These are phyloP conservation scores for Ophraella communa DNA, from an alignment of 2,888 invertebrate species.

Conservation along the genomic window DNA sequence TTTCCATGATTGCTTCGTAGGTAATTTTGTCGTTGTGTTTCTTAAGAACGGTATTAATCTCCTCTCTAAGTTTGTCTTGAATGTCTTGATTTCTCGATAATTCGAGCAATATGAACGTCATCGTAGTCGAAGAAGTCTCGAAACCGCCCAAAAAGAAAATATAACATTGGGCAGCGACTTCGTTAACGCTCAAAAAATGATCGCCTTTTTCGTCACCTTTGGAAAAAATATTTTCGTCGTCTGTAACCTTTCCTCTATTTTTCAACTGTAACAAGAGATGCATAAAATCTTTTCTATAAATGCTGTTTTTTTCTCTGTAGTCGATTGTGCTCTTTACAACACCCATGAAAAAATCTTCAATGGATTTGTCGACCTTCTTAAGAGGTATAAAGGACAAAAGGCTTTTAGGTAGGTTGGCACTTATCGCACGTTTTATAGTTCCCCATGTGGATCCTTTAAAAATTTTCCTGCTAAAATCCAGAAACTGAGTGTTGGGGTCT, in stretches of 20 bases:
- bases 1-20: slow-evolving; percentile 41
- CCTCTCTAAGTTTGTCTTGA: slow-evolving; percentile 41
- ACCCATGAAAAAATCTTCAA: slow-evolving; percentile 38
- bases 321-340: slow-evolving; percentile 55
- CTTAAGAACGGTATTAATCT: slow-evolving; percentile 36
- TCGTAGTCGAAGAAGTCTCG: slow-evolving; percentile 45
- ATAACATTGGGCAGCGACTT: slow-evolving; percentile 36
- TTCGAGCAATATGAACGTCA: slow-evolving; percentile 44
- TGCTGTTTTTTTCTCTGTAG: slow-evolving; percentile 43
- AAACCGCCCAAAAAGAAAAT: slow-evolving; percentile 44
- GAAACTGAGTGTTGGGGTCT: slow-evolving; percentile 62
- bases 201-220: slow-evolving; percentile 20
- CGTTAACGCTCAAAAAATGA: slow-evolving; percentile 19
- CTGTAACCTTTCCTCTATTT: slow-evolving; percentile 45
- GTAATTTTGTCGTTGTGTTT: slow-evolving; percentile 38
- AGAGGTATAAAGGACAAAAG: not conserved
- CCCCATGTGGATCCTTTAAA: not conserved
- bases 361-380: not conserved
- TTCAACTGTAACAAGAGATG: slow-evolving; percentile 59
- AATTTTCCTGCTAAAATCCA: slow-evolving; percentile 38
- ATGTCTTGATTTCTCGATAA: slow-evolving; percentile 39
- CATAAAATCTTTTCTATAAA: slow-evolving; percentile 61
- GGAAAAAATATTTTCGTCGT: slow-evolving; percentile 21
- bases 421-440: not conserved
- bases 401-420: not conserved